These are phyloP conservation scores for Prunella fulvescens DNA, from an alignment of 2,113 vertebrate genomes.

Conservation along the genomic window DNA sequence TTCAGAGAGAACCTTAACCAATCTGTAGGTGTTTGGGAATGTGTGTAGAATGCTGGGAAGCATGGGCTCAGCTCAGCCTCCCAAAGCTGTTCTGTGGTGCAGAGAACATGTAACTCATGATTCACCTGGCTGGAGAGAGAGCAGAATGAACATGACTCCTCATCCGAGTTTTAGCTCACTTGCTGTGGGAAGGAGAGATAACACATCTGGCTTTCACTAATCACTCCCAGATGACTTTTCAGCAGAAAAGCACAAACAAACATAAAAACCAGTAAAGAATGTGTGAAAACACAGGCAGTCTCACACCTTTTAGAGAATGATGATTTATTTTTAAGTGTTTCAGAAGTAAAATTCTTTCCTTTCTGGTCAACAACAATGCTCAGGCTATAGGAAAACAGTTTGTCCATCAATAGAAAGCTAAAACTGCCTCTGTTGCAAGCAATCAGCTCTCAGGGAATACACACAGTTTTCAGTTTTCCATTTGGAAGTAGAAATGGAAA, in stretches of 20 bases:
- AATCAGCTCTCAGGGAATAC: background rate
- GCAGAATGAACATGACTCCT: background rate
- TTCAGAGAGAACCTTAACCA: background rate
- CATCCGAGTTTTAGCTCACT: background rate
- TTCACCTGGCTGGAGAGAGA: background rate
- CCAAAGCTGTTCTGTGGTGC: background rate
- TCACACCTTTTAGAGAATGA: background rate
- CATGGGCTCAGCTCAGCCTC: background rate
- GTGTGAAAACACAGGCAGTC: background rate
- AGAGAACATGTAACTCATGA: background rate
- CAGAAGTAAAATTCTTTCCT: background rate
- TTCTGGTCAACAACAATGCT: background rate
- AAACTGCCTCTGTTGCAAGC: background rate
- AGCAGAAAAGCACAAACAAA: background rate
- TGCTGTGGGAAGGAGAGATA: background rate
- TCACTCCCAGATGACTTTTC: background rate
- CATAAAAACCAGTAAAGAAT: background rate
- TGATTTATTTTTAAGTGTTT: background rate
- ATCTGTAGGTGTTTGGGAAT: background rate
- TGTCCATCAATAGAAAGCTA: background rate
- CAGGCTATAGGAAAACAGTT: background rate
- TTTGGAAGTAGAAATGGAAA: background rate
- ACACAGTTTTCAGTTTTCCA: background rate
- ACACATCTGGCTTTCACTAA: background rate
- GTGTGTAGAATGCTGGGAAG: accelerated